phyloP scores from a whole-genome alignment of 2,888 invertebrate genomes.

The Drosophila suboccidentalis region DNA sequence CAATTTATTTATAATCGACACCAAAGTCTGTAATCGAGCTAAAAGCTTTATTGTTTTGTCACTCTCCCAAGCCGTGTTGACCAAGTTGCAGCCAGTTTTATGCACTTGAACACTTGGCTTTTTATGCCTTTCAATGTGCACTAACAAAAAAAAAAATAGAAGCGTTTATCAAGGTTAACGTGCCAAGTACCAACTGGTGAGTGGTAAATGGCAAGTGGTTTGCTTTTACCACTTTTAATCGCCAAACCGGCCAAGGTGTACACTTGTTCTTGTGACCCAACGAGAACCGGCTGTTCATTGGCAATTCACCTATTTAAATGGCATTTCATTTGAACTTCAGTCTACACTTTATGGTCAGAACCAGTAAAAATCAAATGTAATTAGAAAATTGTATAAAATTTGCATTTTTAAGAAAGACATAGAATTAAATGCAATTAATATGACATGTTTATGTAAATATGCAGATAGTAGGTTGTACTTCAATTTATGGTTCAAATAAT shows the following conservation, averaged over 20 bases:
- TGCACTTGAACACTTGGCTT: constrained; percentile 69
- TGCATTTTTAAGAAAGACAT: constrained; percentile 11
- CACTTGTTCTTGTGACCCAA: constrained; percentile 64
- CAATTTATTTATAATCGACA: constrained; percentile 63
- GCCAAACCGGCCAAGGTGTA: constrained; percentile 36
- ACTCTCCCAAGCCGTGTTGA: constrained; percentile 57
- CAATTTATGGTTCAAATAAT: constrained; percentile 10
- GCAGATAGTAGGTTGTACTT: constrained; percentile 9
- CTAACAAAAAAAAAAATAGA: constrained; percentile 21
- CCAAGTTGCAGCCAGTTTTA: constrained; percentile 65
- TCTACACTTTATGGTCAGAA: constrained; percentile 27
- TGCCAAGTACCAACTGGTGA: constrained; percentile 46
- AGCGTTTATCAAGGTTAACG: constrained; percentile 73
- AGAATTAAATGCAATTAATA: constrained; percentile 11
- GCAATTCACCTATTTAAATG: constrained; percentile 4
- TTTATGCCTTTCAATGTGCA: constrained; percentile 31
- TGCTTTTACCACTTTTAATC: constrained; percentile 60
- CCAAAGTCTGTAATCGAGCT: constrained; percentile 63
- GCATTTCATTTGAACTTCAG: constrained; percentile 13
- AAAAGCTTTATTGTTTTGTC: constrained; percentile 58
- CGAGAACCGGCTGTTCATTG: constrained; percentile 1
- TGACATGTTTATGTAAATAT: constrained; percentile 12
- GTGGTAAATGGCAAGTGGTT: constrained; percentile 51
- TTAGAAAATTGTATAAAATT: constrained; percentile 36
- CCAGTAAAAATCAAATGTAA: constrained; percentile 32